Percentiles rank a stretch among this genome's conserved stretches.
These are phyloP conservation scores for Toxostoma redivivum DNA, from an alignment of 2,113 vertebrate species.

Conservation along the genomic window DNA sequence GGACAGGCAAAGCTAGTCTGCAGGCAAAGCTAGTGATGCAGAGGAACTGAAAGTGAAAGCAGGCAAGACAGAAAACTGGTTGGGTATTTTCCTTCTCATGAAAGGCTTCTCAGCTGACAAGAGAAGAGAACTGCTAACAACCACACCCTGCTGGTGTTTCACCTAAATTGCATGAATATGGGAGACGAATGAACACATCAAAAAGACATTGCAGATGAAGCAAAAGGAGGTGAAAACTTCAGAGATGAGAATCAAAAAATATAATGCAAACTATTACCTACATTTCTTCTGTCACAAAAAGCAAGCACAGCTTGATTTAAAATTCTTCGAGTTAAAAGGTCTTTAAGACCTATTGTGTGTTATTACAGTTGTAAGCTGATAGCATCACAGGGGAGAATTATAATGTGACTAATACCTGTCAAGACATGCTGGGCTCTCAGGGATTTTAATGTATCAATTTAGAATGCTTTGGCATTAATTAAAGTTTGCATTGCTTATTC, in stretches of 20 bases:
- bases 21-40: not conserved
- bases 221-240: not conserved
- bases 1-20: not conserved
- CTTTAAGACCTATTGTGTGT: not conserved
- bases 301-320: not conserved
- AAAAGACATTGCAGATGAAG: not conserved
- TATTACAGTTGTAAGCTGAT: not conserved
- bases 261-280: not conserved
- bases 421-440: not conserved
- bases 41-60: not conserved
- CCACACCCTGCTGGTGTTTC: not conserved
- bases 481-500: not conserved
- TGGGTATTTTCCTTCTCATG: not conserved
- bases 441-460: not conserved
- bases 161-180: not conserved
- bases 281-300: not conserved
- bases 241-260: not conserved
- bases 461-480: not conserved
- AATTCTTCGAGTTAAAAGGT: not conserved
- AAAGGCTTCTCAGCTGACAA: not conserved
- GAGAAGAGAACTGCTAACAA: not conserved
- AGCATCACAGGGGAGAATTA: not conserved
- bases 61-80: not conserved
- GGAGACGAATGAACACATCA: not conserved
- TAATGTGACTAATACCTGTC: not conserved